Conservation (phyloP, 2,888 invertebrate species). For the Monoplex corrugatus region DNA sequence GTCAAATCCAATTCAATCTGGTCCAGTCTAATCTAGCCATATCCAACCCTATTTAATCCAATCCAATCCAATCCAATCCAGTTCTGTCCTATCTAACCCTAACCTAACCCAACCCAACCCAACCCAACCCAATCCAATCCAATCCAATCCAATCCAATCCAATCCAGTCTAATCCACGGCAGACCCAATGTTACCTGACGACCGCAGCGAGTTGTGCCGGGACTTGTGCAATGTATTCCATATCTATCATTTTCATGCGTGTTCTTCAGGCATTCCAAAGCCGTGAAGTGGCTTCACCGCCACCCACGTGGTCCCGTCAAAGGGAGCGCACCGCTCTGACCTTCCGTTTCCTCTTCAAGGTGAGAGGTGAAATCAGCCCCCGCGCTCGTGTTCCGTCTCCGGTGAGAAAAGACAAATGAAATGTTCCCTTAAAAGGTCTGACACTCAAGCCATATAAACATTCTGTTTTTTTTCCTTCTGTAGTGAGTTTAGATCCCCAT, state of each 20-base stretch:
- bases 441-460: too few relatives aligned
- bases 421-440: too few relatives aligned
- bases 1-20: neutral
- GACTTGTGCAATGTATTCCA: neutral
- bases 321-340: too few relatives aligned
- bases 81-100: neutral
- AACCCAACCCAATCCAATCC: constrained; percentile 23
- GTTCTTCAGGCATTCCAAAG: too few relatives aligned
- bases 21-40: neutral
- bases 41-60: constrained; percentile 9
- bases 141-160: neutral
- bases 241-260: neutral
- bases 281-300: too few relatives aligned
- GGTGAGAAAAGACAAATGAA: too few relatives aligned
- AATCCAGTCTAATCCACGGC: neutral
- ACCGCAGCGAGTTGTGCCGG: too few relatives aligned
- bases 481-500: too few relatives aligned
- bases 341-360: too few relatives aligned
- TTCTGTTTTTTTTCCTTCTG: neutral
- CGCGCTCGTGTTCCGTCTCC: neutral
- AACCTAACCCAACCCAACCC: constrained; percentile 28
- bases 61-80: constrained; percentile 17
- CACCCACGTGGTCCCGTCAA: too few relatives aligned
- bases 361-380: too few relatives aligned
- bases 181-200: too few relatives aligned